phyloP scores from a whole-genome alignment of 2,113 vertebrate species.

The Bufo bufo region DNA sequence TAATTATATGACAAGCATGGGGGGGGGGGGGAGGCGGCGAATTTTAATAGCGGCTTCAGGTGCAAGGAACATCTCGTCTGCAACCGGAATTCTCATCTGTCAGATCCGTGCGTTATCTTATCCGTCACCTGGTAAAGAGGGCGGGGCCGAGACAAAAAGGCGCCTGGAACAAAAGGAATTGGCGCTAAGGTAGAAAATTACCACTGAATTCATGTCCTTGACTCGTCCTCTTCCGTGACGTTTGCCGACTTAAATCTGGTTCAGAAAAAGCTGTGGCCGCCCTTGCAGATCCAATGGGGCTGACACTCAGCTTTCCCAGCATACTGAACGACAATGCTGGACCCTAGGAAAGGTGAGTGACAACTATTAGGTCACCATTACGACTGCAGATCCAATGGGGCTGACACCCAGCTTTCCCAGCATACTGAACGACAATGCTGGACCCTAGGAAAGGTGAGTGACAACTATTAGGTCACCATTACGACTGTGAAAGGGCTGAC shows the following conservation, averaged over 20 bases:
- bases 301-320: no score
- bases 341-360: no score
- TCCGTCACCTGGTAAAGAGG: background rate
- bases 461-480: no score
- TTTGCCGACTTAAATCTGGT: background rate
- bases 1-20: conserved; percentile 3
- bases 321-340: no score
- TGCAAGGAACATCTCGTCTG: background rate
- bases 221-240: background rate
- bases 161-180: background rate
- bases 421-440: no score
- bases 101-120: background rate
- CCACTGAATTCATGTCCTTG: background rate
- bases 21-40: background rate
- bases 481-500: no score
- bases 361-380: no score
- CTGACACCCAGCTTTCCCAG: no score
- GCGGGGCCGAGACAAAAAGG: background rate
- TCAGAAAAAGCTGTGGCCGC: background rate
- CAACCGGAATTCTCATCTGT: background rate
- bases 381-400: no score
- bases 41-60: conserved; percentile 8
- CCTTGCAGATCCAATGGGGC: no score
- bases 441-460: no score
- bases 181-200: background rate